Base-by-base conservation (phyloP, 2,888 invertebrate species). In the Thelaira solivaga region DNA sequence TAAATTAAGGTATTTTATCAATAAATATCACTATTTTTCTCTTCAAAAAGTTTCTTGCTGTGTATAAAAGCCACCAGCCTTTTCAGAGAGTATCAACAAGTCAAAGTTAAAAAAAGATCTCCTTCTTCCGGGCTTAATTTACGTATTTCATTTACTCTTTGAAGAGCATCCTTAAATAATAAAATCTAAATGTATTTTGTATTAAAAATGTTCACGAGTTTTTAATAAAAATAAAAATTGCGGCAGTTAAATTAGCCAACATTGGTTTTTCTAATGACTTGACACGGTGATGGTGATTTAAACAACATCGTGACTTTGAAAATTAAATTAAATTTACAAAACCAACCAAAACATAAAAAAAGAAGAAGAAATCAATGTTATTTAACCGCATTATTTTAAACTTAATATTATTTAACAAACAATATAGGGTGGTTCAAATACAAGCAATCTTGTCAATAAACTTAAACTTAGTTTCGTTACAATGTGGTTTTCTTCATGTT, bases 281-380 rank as follows among this genome's bases (percentile, higher is more conserved):
- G 69, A 80, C 77, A 79, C 72, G 62, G 79, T 65, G 43, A 51
- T 62, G 47, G 34, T 71, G 24, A n/a, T n/a, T n/a, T n/a, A n/a
- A n/a, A n/a, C n/a, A 53, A 77, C 77, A 71, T 78, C 77, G 81
- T 81, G 81, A 80, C 69, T 80, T 61, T 24, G 34, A 43, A 57
- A 47, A 62, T 53, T 45, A 43, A 53, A 62, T 53, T 34, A 36
- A 53, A 62, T n/a, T 16, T 11, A 34, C n/a, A 59, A 34, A 24
- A 34, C 13, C 8, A 20, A 13, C 11, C 20, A 22, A 55, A 20
- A 5, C n/a, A 8, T 31, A 13, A 31, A 34, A 10, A 49, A 26
- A 41, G 8, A 51, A 4, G n/a, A n/a, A n/a, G n/a, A n/a, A n/a
- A n/a, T n/a, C n/a, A n/a, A 49, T 36, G 6, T 41, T 22, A 5